Conservation (phyloP, 2,113 vertebrate species). For the Sinocyclocheilus grahami region DNA sequence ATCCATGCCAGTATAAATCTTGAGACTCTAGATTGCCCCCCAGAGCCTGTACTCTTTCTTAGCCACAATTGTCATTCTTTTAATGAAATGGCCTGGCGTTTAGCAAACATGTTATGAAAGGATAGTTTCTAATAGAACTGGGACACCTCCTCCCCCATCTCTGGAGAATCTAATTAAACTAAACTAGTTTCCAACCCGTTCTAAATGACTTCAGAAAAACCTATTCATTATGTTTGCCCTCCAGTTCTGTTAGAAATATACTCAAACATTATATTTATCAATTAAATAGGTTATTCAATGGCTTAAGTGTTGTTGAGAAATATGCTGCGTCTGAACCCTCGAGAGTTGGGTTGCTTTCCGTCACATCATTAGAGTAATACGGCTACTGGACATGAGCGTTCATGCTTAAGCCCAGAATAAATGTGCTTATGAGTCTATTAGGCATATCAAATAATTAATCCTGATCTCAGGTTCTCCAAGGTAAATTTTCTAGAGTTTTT, state of each 20-base stretch:
- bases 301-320: slow-evolving; percentile 63
- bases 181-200: slow-evolving; percentile 83
- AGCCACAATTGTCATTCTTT: slow-evolving; percentile 68
- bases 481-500: slow-evolving; percentile 60
- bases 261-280: slow-evolving; percentile 76
- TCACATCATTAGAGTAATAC: slow-evolving; percentile 26
- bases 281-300: slow-evolving; percentile 80
- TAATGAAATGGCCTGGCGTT: slow-evolving; percentile 68
- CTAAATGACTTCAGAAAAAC: slow-evolving; percentile 80
- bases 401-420: slow-evolving; percentile 34
- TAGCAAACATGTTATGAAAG: slow-evolving; percentile 76
- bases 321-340: slow-evolving; percentile 48
- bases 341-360: slow-evolving; percentile 45
- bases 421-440: slow-evolving; percentile 15
- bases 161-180: slow-evolving; percentile 82
- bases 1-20: slow-evolving; percentile 15
- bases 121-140: slow-evolving; percentile 74
- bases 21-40: slow-evolving; percentile 17
- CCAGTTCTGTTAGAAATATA: slow-evolving; percentile 80
- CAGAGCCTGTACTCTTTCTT: slow-evolving; percentile 21
- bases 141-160: slow-evolving; percentile 73
- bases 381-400: slow-evolving; percentile 38
- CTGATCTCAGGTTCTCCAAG: background rate
- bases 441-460: slow-evolving; percentile 16
- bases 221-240: slow-evolving; percentile 81